Evolutionary conservation across 2,888 invertebrate species (phyloP).

Genomic region (Eupithecia exiguata): DNA sequence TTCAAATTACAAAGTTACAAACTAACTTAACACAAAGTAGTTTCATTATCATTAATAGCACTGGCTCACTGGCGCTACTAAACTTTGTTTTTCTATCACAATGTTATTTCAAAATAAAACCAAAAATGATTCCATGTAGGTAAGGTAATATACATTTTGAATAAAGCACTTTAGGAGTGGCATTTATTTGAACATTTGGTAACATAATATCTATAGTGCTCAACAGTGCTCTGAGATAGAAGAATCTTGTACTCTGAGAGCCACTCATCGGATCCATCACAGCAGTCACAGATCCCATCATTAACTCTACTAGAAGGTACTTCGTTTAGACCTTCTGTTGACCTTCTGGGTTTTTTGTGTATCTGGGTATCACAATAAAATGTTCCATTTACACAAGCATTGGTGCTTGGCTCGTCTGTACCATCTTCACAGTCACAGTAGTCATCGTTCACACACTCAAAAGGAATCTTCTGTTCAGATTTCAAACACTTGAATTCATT

Average conservation of each 20-base stretch:
- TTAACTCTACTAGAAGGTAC: constrained; percentile 92
- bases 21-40: neutral
- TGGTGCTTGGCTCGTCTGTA: constrained; percentile 92
- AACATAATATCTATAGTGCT: constrained; percentile 66
- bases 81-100: neutral
- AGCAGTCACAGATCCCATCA: constrained; percentile 97
- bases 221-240: constrained; percentile 63
- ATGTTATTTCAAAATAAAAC: neutral
- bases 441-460: constrained; percentile 88
- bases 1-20: neutral
- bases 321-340: constrained; percentile 59
- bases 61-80: neutral
- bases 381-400: constrained; percentile 92
- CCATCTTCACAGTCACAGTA: constrained; percentile 94
- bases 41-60: neutral
- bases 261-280: constrained; percentile 96
- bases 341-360: constrained; percentile 54
- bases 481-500: constrained; percentile 75
- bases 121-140: neutral
- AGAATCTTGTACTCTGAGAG: constrained; percentile 54
- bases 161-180: constrained; percentile 34
- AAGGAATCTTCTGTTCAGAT: constrained; percentile 66
- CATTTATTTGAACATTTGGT: constrained; percentile 64
- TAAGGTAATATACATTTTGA: neutral
- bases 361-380: constrained; percentile 91